Evolutionary conservation across 2,113 vertebrate genomes (phyloP).

Genomic region (Ceuthmochares aereus): DNA sequence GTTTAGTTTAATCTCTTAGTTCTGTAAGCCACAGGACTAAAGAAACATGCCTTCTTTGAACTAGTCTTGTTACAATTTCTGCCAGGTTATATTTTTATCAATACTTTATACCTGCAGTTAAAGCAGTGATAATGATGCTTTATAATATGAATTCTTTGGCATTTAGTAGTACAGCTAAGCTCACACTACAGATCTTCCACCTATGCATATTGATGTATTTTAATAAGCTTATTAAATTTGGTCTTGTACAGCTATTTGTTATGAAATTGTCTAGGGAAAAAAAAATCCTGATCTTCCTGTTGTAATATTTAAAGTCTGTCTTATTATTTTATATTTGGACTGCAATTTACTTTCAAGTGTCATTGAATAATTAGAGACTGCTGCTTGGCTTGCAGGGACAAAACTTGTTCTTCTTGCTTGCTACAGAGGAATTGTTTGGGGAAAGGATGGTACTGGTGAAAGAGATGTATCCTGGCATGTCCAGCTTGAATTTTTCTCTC

Average conservation of each 20-base stretch:
- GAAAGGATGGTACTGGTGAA: background rate
- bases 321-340: background rate
- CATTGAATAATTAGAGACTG: background rate
- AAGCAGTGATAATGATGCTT: background rate
- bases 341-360: background rate
- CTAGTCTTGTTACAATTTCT: background rate
- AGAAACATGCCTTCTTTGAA: background rate
- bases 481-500: background rate
- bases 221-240: background rate
- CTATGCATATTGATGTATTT: background rate
- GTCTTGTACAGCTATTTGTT: background rate
- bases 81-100: background rate
- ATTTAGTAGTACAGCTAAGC: background rate
- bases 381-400: background rate
- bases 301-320: background rate
- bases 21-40: background rate
- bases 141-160: background rate
- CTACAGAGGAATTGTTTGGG: background rate
- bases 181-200: background rate
- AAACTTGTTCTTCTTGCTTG: constrained; percentile 10
- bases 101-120: background rate
- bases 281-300: background rate
- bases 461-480: background rate
- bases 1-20: background rate
- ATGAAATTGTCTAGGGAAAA: background rate